Conservation (phyloP, 2,113 vertebrate genomes). For the Aramus guarauna region DNA sequence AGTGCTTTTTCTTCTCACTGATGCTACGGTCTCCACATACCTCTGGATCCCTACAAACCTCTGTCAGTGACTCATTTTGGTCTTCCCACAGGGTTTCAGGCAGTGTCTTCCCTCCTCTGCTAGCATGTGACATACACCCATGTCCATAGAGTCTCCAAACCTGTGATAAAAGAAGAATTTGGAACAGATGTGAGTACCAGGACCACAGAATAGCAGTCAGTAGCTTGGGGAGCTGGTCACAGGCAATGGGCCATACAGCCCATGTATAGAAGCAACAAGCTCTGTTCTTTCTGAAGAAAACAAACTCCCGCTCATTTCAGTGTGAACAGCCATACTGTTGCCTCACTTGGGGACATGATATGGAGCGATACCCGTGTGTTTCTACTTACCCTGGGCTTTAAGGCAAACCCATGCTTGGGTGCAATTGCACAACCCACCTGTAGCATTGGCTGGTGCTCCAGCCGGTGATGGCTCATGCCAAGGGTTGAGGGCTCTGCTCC, state of each 20-base stretch:
- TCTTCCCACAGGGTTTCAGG: not conserved
- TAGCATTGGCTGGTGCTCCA: accelerated
- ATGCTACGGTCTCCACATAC: not conserved
- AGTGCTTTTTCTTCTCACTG: not conserved
- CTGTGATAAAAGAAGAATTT: not conserved
- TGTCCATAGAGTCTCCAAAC: not conserved
- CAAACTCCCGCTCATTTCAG: accelerated
- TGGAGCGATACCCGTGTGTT: not conserved
- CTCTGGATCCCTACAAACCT: not conserved
- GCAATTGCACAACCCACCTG: not conserved
- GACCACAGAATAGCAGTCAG: not conserved
- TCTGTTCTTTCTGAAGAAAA: not conserved
- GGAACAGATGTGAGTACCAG: not conserved
- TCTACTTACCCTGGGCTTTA: not conserved
- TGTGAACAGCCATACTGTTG: not conserved
- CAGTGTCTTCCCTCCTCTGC: not conserved
- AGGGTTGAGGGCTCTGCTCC: not conserved
- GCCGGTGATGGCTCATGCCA: accelerated
- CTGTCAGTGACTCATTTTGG: not conserved
- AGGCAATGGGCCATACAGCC: not conserved
- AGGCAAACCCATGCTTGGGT: not conserved
- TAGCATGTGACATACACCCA: not conserved
- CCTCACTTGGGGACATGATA: not conserved
- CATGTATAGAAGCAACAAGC: not conserved
- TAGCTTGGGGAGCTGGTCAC: not conserved